Conservation (phyloP, 1,140 invertebrate genomes). For the Eupristina koningsbergeri region DNA sequence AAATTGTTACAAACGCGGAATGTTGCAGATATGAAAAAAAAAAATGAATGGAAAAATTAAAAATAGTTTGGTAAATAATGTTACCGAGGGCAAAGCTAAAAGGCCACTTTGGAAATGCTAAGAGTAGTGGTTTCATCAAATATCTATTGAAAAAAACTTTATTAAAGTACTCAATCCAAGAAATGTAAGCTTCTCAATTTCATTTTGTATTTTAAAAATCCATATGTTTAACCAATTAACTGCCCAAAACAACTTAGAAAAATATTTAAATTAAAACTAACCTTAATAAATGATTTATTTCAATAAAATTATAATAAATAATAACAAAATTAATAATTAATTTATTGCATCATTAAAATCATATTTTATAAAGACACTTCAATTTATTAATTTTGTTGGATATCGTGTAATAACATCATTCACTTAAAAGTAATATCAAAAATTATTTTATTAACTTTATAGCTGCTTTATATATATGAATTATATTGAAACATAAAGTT, state of each 20-base stretch:
- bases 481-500: slow-evolving; percentile 41
- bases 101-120: slow-evolving; percentile 49
- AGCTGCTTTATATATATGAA: slow-evolving; percentile 42
- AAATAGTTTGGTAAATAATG: slow-evolving; percentile 32
- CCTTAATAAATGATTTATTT: slow-evolving; percentile 52
- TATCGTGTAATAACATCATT: slow-evolving; percentile 25
- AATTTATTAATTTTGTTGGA: slow-evolving; percentile 17
- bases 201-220: neutral
- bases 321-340: slow-evolving; percentile 36
- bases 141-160: neutral
- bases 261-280: slow-evolving; percentile 45
- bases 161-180: slow-evolving; percentile 6
- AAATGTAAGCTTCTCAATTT: slow-evolving; percentile 29
- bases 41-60: slow-evolving; percentile 26
- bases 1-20: slow-evolving; percentile 43
- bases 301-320: slow-evolving; percentile 51
- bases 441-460: slow-evolving; percentile 19
- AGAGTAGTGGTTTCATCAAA: slow-evolving; percentile 24
- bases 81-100: slow-evolving; percentile 39
- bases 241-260: slow-evolving; percentile 27
- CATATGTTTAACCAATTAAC: slow-evolving; percentile 2
- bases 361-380: slow-evolving; percentile 40
- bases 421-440: slow-evolving; percentile 41
- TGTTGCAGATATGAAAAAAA: slow-evolving; percentile 31
- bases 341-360: slow-evolving; percentile 42